phyloP scores from a whole-genome alignment of 2,113 vertebrate genomes.

The Glaucidium brasilianum region DNA sequence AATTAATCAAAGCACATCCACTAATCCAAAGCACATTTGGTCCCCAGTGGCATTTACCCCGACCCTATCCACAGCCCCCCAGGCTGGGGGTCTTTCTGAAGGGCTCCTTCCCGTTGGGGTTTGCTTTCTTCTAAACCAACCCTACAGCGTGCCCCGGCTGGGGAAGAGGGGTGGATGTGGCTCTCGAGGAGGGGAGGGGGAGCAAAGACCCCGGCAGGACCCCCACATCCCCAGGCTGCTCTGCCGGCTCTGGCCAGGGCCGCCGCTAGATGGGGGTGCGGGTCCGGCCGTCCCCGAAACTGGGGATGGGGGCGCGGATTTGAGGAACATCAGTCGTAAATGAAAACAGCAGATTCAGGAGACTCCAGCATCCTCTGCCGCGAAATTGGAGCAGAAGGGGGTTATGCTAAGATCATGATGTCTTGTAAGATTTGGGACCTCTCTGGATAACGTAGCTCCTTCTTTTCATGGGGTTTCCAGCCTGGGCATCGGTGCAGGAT shows the following conservation, averaged over 20 bases:
- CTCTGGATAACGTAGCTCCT: neutral
- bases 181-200: neutral
- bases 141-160: neutral
- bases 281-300: neutral
- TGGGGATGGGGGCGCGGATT: too few species aligned
- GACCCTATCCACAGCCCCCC: neutral
- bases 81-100: neutral
- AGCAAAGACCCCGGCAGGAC: neutral
- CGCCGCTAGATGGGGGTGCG: conserved; percentile 57
- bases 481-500: accelerated
- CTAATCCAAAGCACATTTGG: neutral
- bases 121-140: neutral
- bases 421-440: neutral
- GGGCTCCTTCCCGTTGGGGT: neutral
- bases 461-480: neutral
- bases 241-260: neutral
- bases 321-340: neutral
- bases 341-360: neutral
- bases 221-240: neutral
- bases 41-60: neutral
- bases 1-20: neutral
- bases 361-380: accelerated
- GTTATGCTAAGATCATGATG: accelerated
- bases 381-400: neutral
- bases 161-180: accelerated